These are phyloP conservation scores for Malacoctenus gilli DNA, from an alignment of 2,797 vertebrate species.

Conservation along the genomic window DNA sequence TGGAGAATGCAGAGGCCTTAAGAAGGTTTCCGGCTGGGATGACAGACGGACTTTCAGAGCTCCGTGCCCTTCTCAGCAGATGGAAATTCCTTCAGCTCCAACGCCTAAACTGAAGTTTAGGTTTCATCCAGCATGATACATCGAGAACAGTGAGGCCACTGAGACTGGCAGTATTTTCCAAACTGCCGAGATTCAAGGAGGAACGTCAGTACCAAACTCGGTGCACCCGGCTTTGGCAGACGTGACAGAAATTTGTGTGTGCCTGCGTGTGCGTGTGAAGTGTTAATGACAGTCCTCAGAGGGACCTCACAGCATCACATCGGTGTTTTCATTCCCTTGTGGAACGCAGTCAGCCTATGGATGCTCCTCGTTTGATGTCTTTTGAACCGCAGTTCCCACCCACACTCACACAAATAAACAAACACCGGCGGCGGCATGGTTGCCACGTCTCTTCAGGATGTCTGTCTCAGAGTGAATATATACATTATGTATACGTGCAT, in stretches of 20 bases:
- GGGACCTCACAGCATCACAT: constrained; percentile 67
- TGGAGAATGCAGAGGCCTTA: not conserved
- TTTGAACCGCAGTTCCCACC: constrained; percentile 37
- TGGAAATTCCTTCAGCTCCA: constrained; percentile 19
- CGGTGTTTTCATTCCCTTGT: constrained; percentile 62
- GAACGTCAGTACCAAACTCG: constrained; percentile 34
- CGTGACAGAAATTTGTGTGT: constrained; percentile 38
- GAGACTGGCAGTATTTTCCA: constrained; percentile 47
- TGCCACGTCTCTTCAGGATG: constrained; percentile 33
- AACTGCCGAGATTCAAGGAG: constrained; percentile 45
- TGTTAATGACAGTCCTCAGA: constrained; percentile 76
- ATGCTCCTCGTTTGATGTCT: constrained; percentile 72
- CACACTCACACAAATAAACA: constrained; percentile 5
- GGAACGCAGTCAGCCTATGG: constrained; percentile 59
- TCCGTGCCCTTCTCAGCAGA: constrained; percentile 21
- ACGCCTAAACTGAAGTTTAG: constrained; percentile 15
- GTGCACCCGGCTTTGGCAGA: constrained; percentile 28
- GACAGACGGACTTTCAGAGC: constrained; percentile 18
- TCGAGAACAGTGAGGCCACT: constrained; percentile 23
- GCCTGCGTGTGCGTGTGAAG: constrained; percentile 58
- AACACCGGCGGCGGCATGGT: constrained; percentile 12
- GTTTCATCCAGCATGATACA: constrained; percentile 4
- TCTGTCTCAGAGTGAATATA: constrained; percentile 19
- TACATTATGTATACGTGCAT: constrained; percentile 26
- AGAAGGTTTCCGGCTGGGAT: not conserved